Evolutionary conservation across 2,113 vertebrate genomes (phyloP), one percentile per base, ranked within the genome.

Genomic region (Scomber colias): DNA sequence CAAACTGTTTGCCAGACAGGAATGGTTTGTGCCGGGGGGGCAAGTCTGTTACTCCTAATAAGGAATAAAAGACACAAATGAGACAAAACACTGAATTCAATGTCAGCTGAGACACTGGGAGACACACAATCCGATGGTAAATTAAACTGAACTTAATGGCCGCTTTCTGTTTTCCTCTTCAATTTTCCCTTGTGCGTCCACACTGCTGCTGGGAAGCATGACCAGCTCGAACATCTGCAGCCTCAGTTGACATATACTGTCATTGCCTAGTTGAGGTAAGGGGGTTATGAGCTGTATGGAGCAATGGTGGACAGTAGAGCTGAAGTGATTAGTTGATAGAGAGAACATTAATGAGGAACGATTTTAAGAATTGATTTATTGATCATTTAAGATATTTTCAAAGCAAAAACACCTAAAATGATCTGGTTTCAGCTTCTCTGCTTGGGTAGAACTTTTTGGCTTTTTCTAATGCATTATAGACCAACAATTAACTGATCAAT

Each of bases 1-100:
- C 40, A 63, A 60, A 31, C 30, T 56, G 27, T 63, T 74, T 45
- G 31, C 66, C 85, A 90, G 75, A 77, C 19, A 72, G 66, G 16
- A 75, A 70, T 65, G 63, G 60, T 64, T 51, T 61, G 16, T 13
- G 31, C 48, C 13, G 5, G 16, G 45, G 61, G 50, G 51, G 45
- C 7, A 62, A 3, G 19, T 54, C 66, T 79, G 45, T 56, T 66
- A 11, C 5, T 49, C 27, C 30, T 66, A 78, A 89, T 64, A 84
- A 81, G 44, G 50, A 77, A 60, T 5, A 2, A 48, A 30, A 69
- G 73, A 78, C 16, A 24, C 19, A 71, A 77, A 81, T 72, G 46
- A 84, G 59, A 75, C 2, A 60, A 66, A 75, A 75, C 49, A 54
- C 56, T 59, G 24, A 65, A 71, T 74, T 69, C 19, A 65, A 60